Percentiles rank a stretch among this genome's conserved stretches.
phyloP scores from a whole-genome alignment of 2,888 invertebrate genomes.

The Spisula solida region DNA sequence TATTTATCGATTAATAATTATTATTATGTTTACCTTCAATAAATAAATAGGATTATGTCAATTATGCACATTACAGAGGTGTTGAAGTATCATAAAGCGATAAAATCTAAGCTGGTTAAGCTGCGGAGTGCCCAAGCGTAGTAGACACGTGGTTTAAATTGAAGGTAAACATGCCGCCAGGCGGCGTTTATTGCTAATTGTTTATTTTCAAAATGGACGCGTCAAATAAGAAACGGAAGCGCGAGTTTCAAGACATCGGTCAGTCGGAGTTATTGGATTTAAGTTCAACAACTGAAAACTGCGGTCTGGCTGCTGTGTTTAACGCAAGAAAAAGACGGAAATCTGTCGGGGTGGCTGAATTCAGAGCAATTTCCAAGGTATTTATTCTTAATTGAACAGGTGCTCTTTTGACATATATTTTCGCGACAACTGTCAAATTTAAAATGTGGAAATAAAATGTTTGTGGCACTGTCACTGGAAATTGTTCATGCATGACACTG shows the following conservation, averaged over 20 bases:
- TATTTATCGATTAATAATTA: neutral
- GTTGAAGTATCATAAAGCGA: neutral
- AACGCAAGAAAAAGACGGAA: conserved; percentile 64
- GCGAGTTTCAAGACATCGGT: conserved; percentile 76
- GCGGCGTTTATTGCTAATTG: conserved; percentile 29
- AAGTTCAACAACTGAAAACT: conserved; percentile 70
- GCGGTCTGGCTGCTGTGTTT: conserved; percentile 64
- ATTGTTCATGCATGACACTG: neutral
- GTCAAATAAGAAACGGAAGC: conserved; percentile 77
- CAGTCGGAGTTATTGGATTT: conserved; percentile 55
- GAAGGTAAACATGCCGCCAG: conserved; percentile 30
- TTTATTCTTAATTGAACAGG: conserved; percentile 38
- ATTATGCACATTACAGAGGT: conserved; percentile 11
- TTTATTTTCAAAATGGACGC: conserved; percentile 71
- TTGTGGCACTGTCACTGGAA: neutral
- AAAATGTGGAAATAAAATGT: neutral
- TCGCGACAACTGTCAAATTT: conserved; percentile 38
- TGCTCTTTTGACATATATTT: conserved; percentile 43
- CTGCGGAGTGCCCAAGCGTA: conserved; percentile 20
- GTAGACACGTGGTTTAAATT: neutral
- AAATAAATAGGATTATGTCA: conserved; percentile 13
- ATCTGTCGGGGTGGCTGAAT: conserved; percentile 50
- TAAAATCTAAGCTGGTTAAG: neutral
- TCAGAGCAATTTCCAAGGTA: conserved; percentile 47
- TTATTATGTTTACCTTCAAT: neutral